phyloP scores from a whole-genome alignment of 2,797 vertebrate species.

The Capromys pilorides region DNA sequence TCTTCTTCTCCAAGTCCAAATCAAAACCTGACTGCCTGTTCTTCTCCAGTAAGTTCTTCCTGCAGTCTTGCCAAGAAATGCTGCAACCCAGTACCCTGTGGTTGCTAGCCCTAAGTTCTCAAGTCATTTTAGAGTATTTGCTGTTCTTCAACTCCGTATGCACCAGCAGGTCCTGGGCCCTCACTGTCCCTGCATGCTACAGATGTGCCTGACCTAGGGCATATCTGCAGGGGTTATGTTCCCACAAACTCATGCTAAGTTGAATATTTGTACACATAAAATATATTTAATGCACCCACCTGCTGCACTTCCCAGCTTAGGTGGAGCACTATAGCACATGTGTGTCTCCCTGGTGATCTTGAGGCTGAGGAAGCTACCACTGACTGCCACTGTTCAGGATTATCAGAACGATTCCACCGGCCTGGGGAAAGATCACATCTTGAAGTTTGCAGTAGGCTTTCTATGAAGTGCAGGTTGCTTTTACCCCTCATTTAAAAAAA shows the following conservation, averaged over 20 bases:
- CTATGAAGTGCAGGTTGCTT: neutral
- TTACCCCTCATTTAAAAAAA: neutral
- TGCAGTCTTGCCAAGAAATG: neutral
- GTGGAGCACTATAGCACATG: neutral
- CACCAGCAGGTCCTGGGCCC: neutral
- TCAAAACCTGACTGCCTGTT: neutral
- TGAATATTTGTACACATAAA: neutral
- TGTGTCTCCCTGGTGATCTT: neutral
- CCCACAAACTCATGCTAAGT: neutral
- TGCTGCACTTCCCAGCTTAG: neutral
- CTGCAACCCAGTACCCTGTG: accelerated
- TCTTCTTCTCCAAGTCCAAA: accelerated
- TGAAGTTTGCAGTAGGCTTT: neutral
- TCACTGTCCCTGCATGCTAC: accelerated
- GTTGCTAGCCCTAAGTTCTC: neutral
- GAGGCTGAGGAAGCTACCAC: neutral
- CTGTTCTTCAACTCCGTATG: neutral
- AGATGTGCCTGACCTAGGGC: neutral
- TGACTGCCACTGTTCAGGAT: neutral
- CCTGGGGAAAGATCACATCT: neutral
- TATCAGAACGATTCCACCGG: neutral
- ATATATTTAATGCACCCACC: neutral
- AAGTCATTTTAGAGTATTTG: neutral
- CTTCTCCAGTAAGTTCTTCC: neutral
- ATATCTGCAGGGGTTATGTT: too few species aligned